Evolutionary conservation across 2,797 vertebrate genomes (phyloP).

Genomic region (Xenops minutus): DNA sequence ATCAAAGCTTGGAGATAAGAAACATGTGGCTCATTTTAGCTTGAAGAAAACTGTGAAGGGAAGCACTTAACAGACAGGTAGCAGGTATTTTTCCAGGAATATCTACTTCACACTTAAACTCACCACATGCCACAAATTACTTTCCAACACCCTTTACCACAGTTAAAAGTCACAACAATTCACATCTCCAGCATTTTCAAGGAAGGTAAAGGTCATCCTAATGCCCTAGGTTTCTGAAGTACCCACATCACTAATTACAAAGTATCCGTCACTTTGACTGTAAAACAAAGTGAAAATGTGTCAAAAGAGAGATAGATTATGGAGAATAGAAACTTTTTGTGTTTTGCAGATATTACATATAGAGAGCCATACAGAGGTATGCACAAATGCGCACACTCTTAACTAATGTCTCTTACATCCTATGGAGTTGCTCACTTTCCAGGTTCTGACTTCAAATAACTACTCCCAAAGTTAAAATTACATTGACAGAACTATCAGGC

Average conservation of each 20-base stretch:
- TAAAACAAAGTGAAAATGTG: not conserved
- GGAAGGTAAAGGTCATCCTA: not conserved
- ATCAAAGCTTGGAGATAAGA: not conserved
- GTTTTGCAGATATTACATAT: not conserved
- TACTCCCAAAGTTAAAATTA: not conserved
- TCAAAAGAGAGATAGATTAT: not conserved
- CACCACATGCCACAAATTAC: not conserved
- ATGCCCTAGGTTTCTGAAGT: not conserved
- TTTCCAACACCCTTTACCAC: not conserved
- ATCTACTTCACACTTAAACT: not conserved
- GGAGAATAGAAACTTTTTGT: not conserved
- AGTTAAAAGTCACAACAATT: not conserved
- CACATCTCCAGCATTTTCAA: not conserved
- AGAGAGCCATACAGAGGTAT: not conserved
- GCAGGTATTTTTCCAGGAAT: not conserved
- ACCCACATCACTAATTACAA: not conserved
- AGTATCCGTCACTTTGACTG: not conserved
- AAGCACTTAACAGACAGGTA: not conserved
- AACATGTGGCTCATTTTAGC: not conserved
- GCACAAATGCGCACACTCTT: not conserved
- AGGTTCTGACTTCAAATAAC: not conserved
- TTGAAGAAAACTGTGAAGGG: not conserved
- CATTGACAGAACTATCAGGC: not conserved
- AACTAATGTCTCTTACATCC: not conserved
- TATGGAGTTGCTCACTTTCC: not conserved